Conservation (phyloP, 2,888 invertebrate species). For the Apotomis betuletana region DNA sequence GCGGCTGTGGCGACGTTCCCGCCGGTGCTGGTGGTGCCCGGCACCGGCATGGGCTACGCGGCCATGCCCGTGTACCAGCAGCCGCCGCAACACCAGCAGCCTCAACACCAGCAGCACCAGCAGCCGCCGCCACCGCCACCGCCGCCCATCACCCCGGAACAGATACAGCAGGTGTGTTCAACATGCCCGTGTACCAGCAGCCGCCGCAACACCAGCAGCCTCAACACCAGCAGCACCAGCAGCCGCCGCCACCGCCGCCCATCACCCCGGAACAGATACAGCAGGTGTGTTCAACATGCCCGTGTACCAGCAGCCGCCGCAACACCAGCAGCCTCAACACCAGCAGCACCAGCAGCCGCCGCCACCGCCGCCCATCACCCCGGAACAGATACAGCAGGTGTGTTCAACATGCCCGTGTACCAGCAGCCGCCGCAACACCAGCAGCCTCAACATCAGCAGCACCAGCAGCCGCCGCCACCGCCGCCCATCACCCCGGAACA, state of each 20-base stretch:
- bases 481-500: conserved; percentile 66
- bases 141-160: conserved; percentile 64
- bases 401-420: conserved; percentile 66
- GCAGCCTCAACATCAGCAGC: conserved; percentile 36
- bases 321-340: conserved; percentile 36
- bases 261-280: conserved; percentile 69
- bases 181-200: conserved; percentile 70
- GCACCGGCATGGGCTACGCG: conserved; percentile 81
- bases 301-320: conserved; percentile 63
- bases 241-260: conserved; percentile 52
- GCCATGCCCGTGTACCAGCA: conserved; percentile 76
- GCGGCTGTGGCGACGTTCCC: conserved; percentile 80
- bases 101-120: conserved; percentile 42
- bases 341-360: conserved; percentile 47
- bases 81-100: conserved; percentile 45
- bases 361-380: conserved; percentile 59
- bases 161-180: conserved; percentile 66
- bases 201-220: conserved; percentile 44
- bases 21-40: conserved; percentile 89
- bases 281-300: conserved; percentile 63
- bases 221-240: conserved; percentile 43
- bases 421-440: conserved; percentile 48
- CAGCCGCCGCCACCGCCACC: conserved; percentile 51
- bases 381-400: conserved; percentile 73
- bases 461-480: conserved; percentile 49